phyloP scores from a whole-genome alignment of 2,113 vertebrate genomes.

The Murina feae region DNA sequence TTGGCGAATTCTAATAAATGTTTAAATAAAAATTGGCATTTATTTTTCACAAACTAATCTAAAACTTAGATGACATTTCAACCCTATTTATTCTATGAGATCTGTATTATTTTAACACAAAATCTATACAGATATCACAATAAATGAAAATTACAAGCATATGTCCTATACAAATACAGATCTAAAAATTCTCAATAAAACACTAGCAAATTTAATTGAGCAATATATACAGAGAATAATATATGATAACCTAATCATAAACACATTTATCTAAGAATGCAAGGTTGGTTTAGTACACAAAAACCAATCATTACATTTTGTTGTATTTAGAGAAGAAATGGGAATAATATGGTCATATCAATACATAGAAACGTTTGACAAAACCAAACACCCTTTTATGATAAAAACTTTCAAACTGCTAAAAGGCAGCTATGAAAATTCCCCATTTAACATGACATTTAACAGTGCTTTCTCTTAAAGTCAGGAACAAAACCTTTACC shows the following conservation, averaged over 20 bases:
- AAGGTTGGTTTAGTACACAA: neutral
- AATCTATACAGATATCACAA: neutral
- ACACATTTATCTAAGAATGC: neutral
- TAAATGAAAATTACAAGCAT: neutral
- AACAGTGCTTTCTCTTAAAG: neutral
- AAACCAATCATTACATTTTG: neutral
- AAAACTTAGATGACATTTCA: neutral
- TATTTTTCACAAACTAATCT: neutral
- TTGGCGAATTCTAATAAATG: neutral
- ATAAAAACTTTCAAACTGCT: neutral
- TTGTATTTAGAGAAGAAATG: neutral
- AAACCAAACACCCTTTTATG: neutral
- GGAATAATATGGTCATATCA: neutral
- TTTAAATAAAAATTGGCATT: neutral
- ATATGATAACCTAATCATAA: neutral
- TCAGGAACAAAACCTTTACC: neutral
- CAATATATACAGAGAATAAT: neutral
- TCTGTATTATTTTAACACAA: neutral
- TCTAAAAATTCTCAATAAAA: neutral
- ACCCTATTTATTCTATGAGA: neutral
- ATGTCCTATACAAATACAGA: neutral
- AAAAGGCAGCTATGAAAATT: neutral
- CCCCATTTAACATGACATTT: neutral
- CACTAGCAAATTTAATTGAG: neutral
- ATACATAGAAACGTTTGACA: neutral